Conservation (phyloP, 2,113 vertebrate genomes). For the Pseudolaguvia tuberculata region DNA sequence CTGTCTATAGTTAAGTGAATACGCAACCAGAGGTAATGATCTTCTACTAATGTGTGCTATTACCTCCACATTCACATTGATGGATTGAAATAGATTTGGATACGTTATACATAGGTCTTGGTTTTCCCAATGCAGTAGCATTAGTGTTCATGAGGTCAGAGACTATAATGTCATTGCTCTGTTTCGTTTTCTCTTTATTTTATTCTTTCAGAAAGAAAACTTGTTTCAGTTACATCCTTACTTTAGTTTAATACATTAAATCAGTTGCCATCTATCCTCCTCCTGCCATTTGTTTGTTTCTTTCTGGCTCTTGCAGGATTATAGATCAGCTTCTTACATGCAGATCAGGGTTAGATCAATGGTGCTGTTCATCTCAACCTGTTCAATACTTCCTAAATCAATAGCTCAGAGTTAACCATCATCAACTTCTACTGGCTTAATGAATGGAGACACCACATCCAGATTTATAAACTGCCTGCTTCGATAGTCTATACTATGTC, state of each 20-base stretch:
- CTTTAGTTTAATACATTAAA: constrained; percentile 27
- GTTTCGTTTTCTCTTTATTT: constrained; percentile 12
- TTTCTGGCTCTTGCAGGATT: constrained; percentile 30
- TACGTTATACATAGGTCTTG: constrained; percentile 46
- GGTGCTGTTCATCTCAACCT: constrained; percentile 53
- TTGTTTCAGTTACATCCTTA: not conserved
- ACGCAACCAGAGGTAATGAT: constrained; percentile 54
- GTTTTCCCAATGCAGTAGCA: constrained; percentile 30
- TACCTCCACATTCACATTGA: constrained; percentile 48
- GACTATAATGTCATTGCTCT: constrained; percentile 11
- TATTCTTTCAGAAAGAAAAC: not conserved
- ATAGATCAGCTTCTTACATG: constrained; percentile 45
- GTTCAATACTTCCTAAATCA: constrained; percentile 46
- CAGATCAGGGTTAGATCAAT: constrained; percentile 49
- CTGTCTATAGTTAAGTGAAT: constrained; percentile 55
- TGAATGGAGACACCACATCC: constrained; percentile 45
- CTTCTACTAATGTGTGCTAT: constrained; percentile 54
- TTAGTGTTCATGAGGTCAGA: constrained; percentile 26
- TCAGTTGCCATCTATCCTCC: constrained; percentile 32
- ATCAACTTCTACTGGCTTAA: constrained; percentile 51
- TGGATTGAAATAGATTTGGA: constrained; percentile 46
- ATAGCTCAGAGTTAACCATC: constrained; percentile 53
- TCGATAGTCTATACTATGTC: constrained; percentile 18
- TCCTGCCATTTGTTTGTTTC: constrained; percentile 39
- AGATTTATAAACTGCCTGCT: constrained; percentile 47